Base-by-base conservation (phyloP, 2,113 vertebrate species). In the Lynx canadensis region DNA sequence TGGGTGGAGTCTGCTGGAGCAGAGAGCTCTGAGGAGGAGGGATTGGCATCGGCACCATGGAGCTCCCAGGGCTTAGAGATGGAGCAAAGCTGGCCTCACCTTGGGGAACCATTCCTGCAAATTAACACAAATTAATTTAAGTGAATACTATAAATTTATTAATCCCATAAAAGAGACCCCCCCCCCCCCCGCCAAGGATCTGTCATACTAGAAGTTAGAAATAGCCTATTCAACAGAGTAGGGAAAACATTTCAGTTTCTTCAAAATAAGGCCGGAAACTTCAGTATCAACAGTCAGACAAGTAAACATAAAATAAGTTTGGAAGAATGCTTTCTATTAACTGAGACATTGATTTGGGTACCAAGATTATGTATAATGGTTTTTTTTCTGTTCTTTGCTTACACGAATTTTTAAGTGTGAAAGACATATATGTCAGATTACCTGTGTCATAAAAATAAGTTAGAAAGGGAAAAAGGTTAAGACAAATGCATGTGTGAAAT, bases 41-140 rank as follows among this genome's bases (percentile, higher is more conserved):
- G 95, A 99, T 99, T 89, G 99, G 99, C 95, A 99, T 99, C 2
- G 99, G 99, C 98, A 99, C 99, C 98, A 99, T 96, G 29, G 99
- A 99, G 96, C 99, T 99, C 98, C 99, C 99, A 84, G 99, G 99
- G 95, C 99, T 99, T 92, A 99, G 99, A 55, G 99, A 99, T 4
- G 99, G 98, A 65, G 99, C 98, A 79, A 99, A 99, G 33, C 99
- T 90, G 7, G 99, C 97, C 80, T 99, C 99, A 31, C 97, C 98
- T 97, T 99, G 99, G 97, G 99, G 99, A 96, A 99, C 98, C 98
- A 99, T 98, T 95, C 99, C 99, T 99, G 98, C 41, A 96, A 98
- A 97, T 96, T 3, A 60, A 98, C n/a, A 94, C 31, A 98, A 55
- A 94, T 96, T 80, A 90, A 94, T 78, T 85, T 38, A 95, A 60